Evolutionary conservation across 2,113 vertebrate genomes (phyloP), one percentile per base, ranked within the genome.

Genomic region (Bettongia penicillata): DNA sequence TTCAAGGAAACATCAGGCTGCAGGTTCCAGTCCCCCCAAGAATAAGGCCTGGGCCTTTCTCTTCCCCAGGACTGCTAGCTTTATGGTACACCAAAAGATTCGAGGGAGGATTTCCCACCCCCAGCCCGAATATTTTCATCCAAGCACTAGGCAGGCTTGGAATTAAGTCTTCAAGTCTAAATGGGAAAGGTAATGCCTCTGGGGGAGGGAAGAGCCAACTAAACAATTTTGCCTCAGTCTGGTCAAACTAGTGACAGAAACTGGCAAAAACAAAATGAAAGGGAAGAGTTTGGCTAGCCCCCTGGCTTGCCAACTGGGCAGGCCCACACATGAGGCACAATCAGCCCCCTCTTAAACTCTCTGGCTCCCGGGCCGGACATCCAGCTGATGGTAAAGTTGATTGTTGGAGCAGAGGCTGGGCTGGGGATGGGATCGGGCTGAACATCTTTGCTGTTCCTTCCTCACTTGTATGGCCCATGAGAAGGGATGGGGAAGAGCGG

Each of bases 51-150:
- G 12, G 92, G 53, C 95, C 91, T 53, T 90, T 94, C 93, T 94
- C 93, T 94, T 84, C 68, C 61, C 93, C 89, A 89, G 94, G 93
- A 96, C 93, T 94, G 94, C 93, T 94, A 94, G 96, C 96, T 91
- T 53, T 53, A 91, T 57, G 53, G 57, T 91, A 50, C 84, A 77
- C 91, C 94, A 55, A 77, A 92, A 95, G 43, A 52, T 25, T 89
- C 26, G 28, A 57, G 51, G 47, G 90, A 84, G 25, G 89, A 89
- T 93, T 77, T 6, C 19, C 61, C 37, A 77, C 37, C 31, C 61
- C 68, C 92, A 22, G 93, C 53, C 52, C 89, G 49, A 89, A 51
- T 90, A 0, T 25, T 24, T 57, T 51, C 89, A 43, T 48, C 53
- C 61, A 26, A 51, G 92, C 0, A 0, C 10, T 7, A 93, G 52